These are phyloP conservation scores for Heliconius cydno DNA, from an alignment of 2,888 invertebrate species.

Conservation along the genomic window DNA sequence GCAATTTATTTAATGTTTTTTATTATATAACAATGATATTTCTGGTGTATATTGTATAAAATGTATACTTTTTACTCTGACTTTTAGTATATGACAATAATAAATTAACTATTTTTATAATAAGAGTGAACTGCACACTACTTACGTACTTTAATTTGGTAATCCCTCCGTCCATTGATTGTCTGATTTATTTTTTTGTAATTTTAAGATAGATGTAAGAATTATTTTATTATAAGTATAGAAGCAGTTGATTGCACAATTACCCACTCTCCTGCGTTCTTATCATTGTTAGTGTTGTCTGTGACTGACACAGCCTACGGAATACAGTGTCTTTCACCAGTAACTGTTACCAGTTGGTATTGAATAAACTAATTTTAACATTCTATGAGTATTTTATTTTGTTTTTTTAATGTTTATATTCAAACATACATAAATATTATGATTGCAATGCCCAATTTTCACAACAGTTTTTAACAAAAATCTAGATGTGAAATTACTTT, in stretches of 20 bases:
- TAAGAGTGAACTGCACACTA: background rate
- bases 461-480: too few species aligned
- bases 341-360: background rate
- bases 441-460: too few species aligned
- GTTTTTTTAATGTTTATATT: background rate
- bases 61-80: background rate
- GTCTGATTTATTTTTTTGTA: constrained; percentile 8
- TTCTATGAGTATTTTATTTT: background rate
- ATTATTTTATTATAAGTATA: background rate
- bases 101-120: constrained; percentile 19
- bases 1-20: background rate
- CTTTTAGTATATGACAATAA: constrained; percentile 19
- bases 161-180: constrained; percentile 20
- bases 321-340: constrained; percentile 10
- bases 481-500: too few species aligned
- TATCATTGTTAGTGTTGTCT: background rate
- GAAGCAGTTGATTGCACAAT: background rate
- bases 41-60: background rate
- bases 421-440: too few species aligned
- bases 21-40: background rate
- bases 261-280: background rate
- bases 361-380: background rate
- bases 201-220: constrained; percentile 6
- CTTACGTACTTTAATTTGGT: background rate
- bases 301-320: too few species aligned